A percentile compares a stretch with the other conserved stretches of the same genome.
Evolutionary conservation across 1,140 invertebrate genomes (phyloP).

Genomic region (Delia radicum): DNA sequence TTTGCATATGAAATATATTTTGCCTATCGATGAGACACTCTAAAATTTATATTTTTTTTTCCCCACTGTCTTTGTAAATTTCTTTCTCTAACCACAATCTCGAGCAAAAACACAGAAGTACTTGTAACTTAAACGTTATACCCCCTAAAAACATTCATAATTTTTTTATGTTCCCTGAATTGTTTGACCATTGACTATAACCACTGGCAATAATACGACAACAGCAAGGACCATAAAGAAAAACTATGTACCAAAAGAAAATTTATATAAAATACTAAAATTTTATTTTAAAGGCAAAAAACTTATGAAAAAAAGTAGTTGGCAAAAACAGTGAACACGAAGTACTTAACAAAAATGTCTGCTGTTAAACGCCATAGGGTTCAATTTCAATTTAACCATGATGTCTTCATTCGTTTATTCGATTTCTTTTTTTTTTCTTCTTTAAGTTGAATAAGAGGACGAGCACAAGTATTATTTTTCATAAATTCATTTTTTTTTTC

Average conservation of each 20-base stretch:
- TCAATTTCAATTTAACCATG: constrained; percentile 20
- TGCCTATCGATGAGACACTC: too few species aligned
- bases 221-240: too few species aligned
- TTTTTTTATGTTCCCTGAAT: not conserved
- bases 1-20: too few species aligned
- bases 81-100: too few species aligned
- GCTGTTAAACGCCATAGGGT: constrained; percentile 16
- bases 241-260: too few species aligned
- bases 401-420: constrained; percentile 4
- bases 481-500: constrained; percentile 14
- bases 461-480: not conserved
- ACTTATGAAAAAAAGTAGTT: not conserved
- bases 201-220: not conserved
- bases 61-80: not conserved
- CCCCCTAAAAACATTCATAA: not conserved
- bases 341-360: not conserved
- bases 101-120: too few species aligned
- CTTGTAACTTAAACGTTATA: not conserved
- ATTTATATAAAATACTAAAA: not conserved
- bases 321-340: too few species aligned
- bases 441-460: not conserved
- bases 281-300: too few species aligned
- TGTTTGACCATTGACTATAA: not conserved
- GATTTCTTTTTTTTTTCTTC: not conserved
- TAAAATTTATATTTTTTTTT: too few species aligned